Evolutionary conservation across 2,113 vertebrate species (phyloP), one percentile per base, ranked within the genome.

Genomic region (Cheilinus undulatus): DNA sequence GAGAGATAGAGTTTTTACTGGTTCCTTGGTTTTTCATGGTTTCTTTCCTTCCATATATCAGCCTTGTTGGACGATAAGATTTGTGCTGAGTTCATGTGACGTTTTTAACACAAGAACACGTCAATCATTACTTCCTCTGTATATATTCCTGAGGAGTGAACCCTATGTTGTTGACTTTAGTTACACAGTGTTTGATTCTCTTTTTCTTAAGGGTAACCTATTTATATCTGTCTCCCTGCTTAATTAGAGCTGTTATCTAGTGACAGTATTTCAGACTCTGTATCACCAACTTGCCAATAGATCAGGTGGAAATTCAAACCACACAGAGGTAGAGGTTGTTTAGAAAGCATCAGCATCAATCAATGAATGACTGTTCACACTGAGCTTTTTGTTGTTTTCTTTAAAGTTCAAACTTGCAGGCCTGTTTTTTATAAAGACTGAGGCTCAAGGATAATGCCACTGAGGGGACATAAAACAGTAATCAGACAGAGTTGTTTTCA

Each of bases 241-340:
- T 79, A 79, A 90, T 89, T 80, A 80, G 82, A 71, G 59, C 51
- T 10, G 45, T 69, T 51, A 52, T 52, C 52, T 53, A 4, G 49
- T 72, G 43, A 51, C 48, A 23, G 15, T 50, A 38, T 73, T 74
- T 78, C 51, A 66, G 27, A 45, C 69, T 64, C 59, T 7, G 34
- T 43, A 53, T 53, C 23, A 38, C 52, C 34, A 43, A 42, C 34
- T 59, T 73, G 46, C 10, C 7, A 40, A 85, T 83, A 43, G 14
- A 76, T 42, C 69, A 57, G 12, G 30, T 42, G 2, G 27, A 38
- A 42, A 59, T 62, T 75, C 73, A 23, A 54, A 59, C 10, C 30
- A 46, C 15, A 22, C 14, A 34, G 61, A 30, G 49, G n/a, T 11
- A 40, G 7, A 30, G 49, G 23, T 46, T 27, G 20, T 2, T 54